Evolutionary conservation across 2,888 invertebrate genomes (phyloP).

Genomic region (Halictus ligatus): DNA sequence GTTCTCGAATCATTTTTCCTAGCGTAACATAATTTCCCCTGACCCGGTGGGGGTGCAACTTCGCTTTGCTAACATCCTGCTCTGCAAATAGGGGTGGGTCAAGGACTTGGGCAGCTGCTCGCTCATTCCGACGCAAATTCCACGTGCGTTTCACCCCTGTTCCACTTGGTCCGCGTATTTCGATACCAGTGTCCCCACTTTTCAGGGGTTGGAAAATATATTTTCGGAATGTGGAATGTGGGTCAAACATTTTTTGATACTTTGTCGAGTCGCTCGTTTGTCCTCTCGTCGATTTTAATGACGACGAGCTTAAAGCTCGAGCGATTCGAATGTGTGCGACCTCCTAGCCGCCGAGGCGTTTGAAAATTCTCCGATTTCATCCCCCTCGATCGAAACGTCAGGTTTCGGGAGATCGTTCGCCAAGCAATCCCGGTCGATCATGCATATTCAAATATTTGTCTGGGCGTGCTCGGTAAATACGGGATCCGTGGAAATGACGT

Average conservation of each 20-base stretch:
- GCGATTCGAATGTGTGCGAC: too few relatives aligned
- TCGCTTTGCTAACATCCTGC: background rate
- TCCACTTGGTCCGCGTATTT: background rate
- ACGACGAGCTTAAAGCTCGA: background rate
- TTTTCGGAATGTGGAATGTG: background rate
- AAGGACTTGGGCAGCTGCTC: background rate
- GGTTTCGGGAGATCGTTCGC: background rate
- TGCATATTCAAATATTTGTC: conserved; percentile 39
- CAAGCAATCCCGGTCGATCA: conserved; percentile 7
- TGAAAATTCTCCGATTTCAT: background rate
- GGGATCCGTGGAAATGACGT: conserved; percentile 10
- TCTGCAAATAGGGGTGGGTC: background rate
- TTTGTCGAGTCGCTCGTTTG: background rate
- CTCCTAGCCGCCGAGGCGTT: background rate
- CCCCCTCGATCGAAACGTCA: background rate
- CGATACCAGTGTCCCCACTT: background rate
- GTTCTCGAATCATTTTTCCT: background rate
- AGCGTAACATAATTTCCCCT: background rate
- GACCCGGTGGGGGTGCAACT: background rate
- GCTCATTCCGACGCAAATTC: conserved; percentile 1
- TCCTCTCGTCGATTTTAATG: conserved; percentile 8
- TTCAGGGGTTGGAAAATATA: background rate
- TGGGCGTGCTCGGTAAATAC: conserved; percentile 27
- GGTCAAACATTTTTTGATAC: background rate
- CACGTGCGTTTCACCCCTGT: background rate